Base-by-base conservation (phyloP, 2,113 vertebrate species). In the Spizaetus ornatus region DNA sequence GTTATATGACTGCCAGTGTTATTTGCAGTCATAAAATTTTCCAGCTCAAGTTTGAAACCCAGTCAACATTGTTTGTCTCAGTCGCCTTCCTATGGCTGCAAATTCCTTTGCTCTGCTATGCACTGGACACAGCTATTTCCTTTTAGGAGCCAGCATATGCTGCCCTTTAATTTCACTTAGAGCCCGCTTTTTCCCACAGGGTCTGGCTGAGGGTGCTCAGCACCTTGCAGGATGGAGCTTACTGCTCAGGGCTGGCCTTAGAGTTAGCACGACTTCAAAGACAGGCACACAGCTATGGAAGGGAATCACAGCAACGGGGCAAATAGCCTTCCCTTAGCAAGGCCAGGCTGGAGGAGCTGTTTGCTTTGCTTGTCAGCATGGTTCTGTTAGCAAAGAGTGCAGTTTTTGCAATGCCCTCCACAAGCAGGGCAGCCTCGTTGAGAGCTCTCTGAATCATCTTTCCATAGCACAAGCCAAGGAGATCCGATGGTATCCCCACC, bases 1-100 rank as follows among this genome's bases (percentile, higher is more conserved):
- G 77, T 88, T 93, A 62, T 8, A 83, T 40, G 70, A 36, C 79
- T 91, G 79, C 80, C 74, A 56, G 67, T 45, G 87, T 81, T 94
- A 69, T 93, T 97, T 95, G 90, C 55, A 74, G 94, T 18, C 74
- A 71, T 96, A 96, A 96, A 96, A 79, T 19, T 80, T 93, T 96
- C 96, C 95, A 93, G 0, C 88, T 71, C 56, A 2, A 2, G 67
- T 90, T 83, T 72, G 92, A 72, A 90, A 73, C 32, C 59, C 72
- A 31, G 67, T 52, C 79, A 55, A 26, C 0, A 9, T 74, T 90
- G 61, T 94, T 95, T 93, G 85, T 88, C 91, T 73, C 70, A 6
- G 26, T 25, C 6, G 18, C 80, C 48, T 84, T 96, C 89, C 95
- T 19, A 42, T 3, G 25, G 94, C 95, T 88, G 69, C 26, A 43